Base-by-base conservation (phyloP, 2,113 vertebrate species). In the Colinus virginianus region DNA sequence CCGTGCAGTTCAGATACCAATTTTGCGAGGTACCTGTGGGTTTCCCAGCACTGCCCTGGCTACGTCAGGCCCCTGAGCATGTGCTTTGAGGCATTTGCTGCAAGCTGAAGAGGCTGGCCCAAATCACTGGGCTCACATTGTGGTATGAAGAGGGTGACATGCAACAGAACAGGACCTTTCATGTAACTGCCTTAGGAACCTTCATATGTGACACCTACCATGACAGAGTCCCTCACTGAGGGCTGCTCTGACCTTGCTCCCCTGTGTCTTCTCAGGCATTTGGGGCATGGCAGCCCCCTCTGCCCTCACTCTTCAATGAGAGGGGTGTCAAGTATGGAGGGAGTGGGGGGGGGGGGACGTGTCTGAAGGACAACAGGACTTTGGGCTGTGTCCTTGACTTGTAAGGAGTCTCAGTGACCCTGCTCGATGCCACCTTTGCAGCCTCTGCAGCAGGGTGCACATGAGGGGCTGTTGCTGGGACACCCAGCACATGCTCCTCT, bases 141-240 rank as follows among this genome's bases (percentile, higher is more conserved):
- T 8, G 0, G 9, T 23, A 17, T 4, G 45, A 48, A 51, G 53
- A 48, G 53, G 80, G 30, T 38, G 18, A 66, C 19, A 19, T 0
- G 0, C 12, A 15, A 15, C 1, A 11, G 0, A 40, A 40, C 2
- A 30, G 38, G 14, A 6, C 42, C 55, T 15, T 10, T 0, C 0
- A 23, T 40, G 19, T 48, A 5, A 13, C 70, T 74, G n/a, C 2
- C 2, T 13, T 48, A 80, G 69, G 20, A 32, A 45, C 43, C 26
- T 78, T 71, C 64, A 28, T 45, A n/a, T 62, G 49, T 62, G 66
- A 42, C 16, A 14, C 30, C 21, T 28, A 30, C 42, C 23, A 7
- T 0, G 2, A 10, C 55, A 40, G 19, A 26, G 26, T 15, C 43
- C 26, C 43, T 64, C 0, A 1, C 26, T 12, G 22, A 71, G 43